Evolutionary conservation across 2,797 vertebrate genomes (phyloP), one percentile per base, ranked within the genome.

Genomic region (Melanitta fusca): DNA sequence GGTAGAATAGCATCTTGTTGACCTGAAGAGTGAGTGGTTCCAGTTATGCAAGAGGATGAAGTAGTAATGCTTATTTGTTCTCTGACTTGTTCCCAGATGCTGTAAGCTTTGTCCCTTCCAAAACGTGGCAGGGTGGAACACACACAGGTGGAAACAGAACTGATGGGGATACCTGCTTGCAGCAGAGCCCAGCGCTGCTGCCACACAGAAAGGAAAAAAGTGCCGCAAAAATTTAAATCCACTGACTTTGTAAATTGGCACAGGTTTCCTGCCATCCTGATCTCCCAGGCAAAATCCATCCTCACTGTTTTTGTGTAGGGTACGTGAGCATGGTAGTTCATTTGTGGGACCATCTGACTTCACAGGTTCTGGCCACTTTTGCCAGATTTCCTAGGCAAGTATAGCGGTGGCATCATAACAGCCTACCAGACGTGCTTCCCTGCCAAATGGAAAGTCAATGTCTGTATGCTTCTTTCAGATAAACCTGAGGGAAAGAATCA

Each of bases 11-110:
- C 49, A 58, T 89, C 74, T 71, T 87, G 95, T 82, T 94, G 73
- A 80, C 85, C 82, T 57, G 45, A 95, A 54, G 28, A 64, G 56
- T 56, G 49, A 38, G 61, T 61, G 79, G 28, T 86, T 82, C 56
- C 62, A 56, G 19, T 75, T 80, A 38, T 30, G 34, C 73, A 36
- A 70, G 80, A 78, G 28, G 51, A 53, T 88, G 36, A 79, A 90
- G 39, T 34, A 60, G 56, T 57, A 89, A 22, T 82, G 41, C 34
- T 94, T 83, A 49, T 61, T 96, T 51, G 61, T 80, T 81, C 43
- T 80, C 73, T 74, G 86, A 73, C 74, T 95, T 88, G 71, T 80
- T 93, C 92, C 47, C 85, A 57, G 27, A 70, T 89, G 61, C 87
- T 86, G 39, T 80, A 49, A 64, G 43, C 51, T 75, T 47, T 82